Percentiles rank a stretch among this genome's conserved stretches.
Conservation (phyloP, 2,888 invertebrate species). For the Tubulanus polymorphus region DNA sequence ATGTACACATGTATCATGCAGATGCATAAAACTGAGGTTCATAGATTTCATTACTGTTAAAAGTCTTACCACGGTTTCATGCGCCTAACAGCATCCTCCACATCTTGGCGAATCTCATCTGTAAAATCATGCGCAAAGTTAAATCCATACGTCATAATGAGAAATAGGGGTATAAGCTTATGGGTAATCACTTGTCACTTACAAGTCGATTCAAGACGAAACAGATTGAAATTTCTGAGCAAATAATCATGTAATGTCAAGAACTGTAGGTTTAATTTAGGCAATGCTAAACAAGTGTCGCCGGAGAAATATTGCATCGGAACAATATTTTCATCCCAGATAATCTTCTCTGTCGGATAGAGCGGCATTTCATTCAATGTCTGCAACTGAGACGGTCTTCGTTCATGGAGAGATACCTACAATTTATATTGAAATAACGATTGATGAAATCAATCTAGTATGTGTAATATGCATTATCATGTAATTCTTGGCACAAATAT, state of each 20-base stretch:
- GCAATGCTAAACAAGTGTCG: slow-evolving; percentile 81
- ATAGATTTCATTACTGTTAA: too few species aligned
- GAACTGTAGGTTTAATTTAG: slow-evolving; percentile 97
- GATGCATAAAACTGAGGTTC: too few species aligned
- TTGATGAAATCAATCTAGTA: background rate
- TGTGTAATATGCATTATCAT: background rate
- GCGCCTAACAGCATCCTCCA: slow-evolving; percentile 93
- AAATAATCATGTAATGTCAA: slow-evolving; percentile 97
- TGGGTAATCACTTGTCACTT: slow-evolving; percentile 53
- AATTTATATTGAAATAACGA: slow-evolving; percentile 9
- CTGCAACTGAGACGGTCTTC: slow-evolving; percentile 85
- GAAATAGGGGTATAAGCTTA: background rate
- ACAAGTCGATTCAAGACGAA: slow-evolving; percentile 96
- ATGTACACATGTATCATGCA: too few species aligned
- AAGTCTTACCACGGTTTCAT: slow-evolving; percentile 82
- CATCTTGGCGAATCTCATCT: slow-evolving; percentile 98
- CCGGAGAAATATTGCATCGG: slow-evolving; percentile 96
- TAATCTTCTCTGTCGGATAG: slow-evolving; percentile 95
- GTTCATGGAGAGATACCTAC: slow-evolving; percentile 65
- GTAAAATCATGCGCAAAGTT: too few species aligned
- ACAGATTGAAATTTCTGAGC: slow-evolving; percentile 93
- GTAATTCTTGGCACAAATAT: background rate
- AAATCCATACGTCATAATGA: too few species aligned
- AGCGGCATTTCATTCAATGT: slow-evolving; percentile 96
- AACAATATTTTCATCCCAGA: slow-evolving; percentile 99